A percentile compares a stretch with the other conserved stretches of the same genome.
Evolutionary conservation across 2,888 invertebrate genomes (phyloP).

Genomic region (Hydrotaea diabolus): DNA sequence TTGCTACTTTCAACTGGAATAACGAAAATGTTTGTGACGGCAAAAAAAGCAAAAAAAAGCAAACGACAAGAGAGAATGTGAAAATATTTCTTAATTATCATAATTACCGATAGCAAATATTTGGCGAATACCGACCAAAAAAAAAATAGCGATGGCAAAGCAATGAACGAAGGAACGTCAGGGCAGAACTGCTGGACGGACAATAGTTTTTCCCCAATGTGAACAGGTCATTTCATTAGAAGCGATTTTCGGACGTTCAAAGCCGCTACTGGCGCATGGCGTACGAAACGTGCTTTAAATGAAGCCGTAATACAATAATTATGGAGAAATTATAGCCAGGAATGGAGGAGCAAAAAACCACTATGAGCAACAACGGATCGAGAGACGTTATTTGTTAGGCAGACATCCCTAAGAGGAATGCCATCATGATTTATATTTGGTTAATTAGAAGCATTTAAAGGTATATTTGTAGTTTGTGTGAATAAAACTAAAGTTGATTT

Average conservation of each 20-base stretch:
- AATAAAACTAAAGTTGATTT: no score
- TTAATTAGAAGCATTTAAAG: no score
- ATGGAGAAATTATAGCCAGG: slow-evolving; percentile 23
- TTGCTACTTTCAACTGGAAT: not conserved
- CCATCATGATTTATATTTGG: no score
- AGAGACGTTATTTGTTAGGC: no score
- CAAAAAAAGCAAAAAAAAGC: not conserved
- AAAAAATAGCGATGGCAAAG: not conserved
- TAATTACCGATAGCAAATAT: slow-evolving; percentile 48
- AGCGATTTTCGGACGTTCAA: slow-evolving; percentile 2
- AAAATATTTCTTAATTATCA: slow-evolving; percentile 57
- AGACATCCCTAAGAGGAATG: no score
- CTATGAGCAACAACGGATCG: not conserved
- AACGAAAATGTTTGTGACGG: slow-evolving; percentile 15
- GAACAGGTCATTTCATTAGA: slow-evolving; percentile 33
- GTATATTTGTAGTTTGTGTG: no score
- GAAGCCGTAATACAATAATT: slow-evolving; percentile 39
- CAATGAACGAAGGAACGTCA: not conserved
- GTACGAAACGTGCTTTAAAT: slow-evolving; percentile 27
- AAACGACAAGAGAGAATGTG: not conserved
- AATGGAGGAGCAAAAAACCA: not conserved
- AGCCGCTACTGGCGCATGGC: not conserved
- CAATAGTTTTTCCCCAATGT: slow-evolving; percentile 2
- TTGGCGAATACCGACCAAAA: slow-evolving; percentile 14
- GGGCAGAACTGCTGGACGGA: not conserved